Base-by-base conservation (phyloP, 1,140 invertebrate genomes). In the Chionoecetes opilio region DNA sequence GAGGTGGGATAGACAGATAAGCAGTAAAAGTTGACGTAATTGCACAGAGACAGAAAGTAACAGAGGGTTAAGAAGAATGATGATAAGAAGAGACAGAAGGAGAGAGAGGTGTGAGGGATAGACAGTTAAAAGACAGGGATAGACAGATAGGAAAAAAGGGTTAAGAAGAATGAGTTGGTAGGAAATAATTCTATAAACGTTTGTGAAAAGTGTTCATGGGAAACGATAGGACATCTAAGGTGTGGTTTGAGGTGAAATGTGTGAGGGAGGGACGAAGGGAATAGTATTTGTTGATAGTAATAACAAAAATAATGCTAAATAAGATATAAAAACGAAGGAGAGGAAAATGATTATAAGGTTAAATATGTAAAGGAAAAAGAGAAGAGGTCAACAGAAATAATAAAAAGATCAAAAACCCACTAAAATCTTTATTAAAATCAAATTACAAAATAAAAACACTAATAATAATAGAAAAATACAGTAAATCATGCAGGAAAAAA, bases 61-160 rank as follows among this genome's bases (percentile, higher is more conserved):
- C n/a, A n/a, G n/a, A n/a, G n/a, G n/a, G n/a, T n/a, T n/a, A n/a
- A n/a, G n/a, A n/a, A n/a, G n/a, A n/a, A n/a, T n/a, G n/a, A n/a
- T n/a, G n/a, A n/a, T n/a, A n/a, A n/a, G n/a, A n/a, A n/a, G n/a
- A n/a, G n/a, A n/a, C n/a, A n/a, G n/a, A n/a, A n/a, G n/a, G n/a
- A n/a, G n/a, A n/a, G n/a, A n/a, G n/a, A n/a, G n/a, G n/a, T n/a
- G n/a, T n/a, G 82, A 85, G 82, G 32, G 82, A 85, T 6, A 8
- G 82, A 85, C n/a, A 90, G 88, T n/a, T n/a, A n/a, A n/a, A n/a
- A 90, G 35, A 90, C 34, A 90, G 88, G 41, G 88, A 90, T 21
- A 90, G 90, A 91, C 32, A 29, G 90, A 91, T 17, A 91, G 46
- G 29, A 37, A 91, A 37, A 53, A 37, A 31, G 85, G 37, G 32